A percentile compares a stretch with the other conserved stretches of the same genome.
Conservation (phyloP, 2,797 vertebrate species). For the Austrolebias charrua region DNA sequence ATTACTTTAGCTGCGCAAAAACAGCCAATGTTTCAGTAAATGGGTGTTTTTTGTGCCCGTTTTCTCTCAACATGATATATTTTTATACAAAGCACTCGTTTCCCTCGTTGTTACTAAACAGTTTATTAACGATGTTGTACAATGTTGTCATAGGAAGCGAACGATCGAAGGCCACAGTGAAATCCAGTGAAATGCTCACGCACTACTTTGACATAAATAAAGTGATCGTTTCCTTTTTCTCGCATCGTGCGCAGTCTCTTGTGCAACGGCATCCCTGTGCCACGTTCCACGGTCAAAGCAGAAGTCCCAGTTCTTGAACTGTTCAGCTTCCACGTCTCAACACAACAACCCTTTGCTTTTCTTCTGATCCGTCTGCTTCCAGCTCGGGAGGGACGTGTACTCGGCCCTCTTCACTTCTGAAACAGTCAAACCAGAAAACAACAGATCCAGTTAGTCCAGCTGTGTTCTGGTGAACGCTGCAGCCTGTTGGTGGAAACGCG, state of each 20-base stretch:
- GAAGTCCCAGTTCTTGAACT: constrained; percentile 25
- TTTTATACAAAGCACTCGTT: too few species aligned
- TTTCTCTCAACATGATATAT: too few species aligned
- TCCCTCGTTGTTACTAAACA: constrained; percentile 9
- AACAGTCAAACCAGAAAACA: constrained; percentile 63
- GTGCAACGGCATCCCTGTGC: constrained; percentile 34
- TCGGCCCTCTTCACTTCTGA: constrained; percentile 79
- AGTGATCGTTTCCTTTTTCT: constrained; percentile 45
- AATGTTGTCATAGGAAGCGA: constrained; percentile 22
- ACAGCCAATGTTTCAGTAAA: too few species aligned
- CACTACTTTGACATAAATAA: constrained; percentile 75
- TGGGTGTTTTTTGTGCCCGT: not conserved
- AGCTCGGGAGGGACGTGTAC: constrained; percentile 69
- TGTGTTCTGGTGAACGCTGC: constrained; percentile 35
- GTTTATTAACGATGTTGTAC: constrained; percentile 2
- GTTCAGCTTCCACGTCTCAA: constrained; percentile 45
- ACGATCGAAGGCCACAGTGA: constrained; percentile 43
- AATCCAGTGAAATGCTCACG: constrained; percentile 63
- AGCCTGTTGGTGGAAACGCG: constrained; percentile 39
- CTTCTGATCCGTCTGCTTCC: constrained; percentile 78
- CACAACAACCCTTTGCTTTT: constrained; percentile 79
- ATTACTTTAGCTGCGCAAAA: too few species aligned
- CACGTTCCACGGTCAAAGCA: constrained; percentile 11
- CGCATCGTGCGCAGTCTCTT: constrained; percentile 49
- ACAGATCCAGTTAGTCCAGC: constrained; percentile 5